phyloP scores from a whole-genome alignment of 2,888 invertebrate genomes.

The Campoletis raptor region DNA sequence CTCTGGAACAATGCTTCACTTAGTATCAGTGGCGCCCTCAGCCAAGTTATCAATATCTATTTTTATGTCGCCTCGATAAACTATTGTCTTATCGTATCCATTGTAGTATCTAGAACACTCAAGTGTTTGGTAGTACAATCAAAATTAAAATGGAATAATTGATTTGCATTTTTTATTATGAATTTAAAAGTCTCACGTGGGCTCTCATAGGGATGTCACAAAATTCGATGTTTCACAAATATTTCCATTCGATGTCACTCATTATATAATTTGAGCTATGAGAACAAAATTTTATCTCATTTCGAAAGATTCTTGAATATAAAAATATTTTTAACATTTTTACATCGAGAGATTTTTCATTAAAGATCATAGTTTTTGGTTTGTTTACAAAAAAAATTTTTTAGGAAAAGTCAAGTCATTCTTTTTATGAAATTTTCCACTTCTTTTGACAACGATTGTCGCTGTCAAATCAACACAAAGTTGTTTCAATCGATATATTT shows the following conservation, averaged over 20 bases:
- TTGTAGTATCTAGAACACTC: constrained; percentile 2
- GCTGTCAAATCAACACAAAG: too few relatives aligned
- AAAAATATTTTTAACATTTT: not conserved
- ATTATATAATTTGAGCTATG: too few relatives aligned
- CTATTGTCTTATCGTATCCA: constrained; percentile 6
- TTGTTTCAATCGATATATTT: too few relatives aligned
- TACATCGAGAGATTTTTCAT: too few relatives aligned
- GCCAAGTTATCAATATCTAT: constrained; percentile 9
- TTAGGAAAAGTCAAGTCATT: too few relatives aligned
- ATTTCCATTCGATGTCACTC: too few relatives aligned
- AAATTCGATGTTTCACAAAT: not conserved
- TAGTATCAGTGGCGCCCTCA: constrained; percentile 12
- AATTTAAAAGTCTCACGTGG: not conserved
- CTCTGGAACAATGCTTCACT: constrained; percentile 2
- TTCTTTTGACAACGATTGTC: too few relatives aligned
- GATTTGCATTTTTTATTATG: not conserved
- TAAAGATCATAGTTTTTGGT: too few relatives aligned
- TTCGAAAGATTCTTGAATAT: not conserved
- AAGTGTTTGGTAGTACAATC: not conserved
- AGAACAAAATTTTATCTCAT: not conserved
- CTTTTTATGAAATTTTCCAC: too few relatives aligned
- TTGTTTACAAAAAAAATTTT: too few relatives aligned
- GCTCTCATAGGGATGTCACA: not conserved
- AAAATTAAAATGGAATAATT: not conserved
- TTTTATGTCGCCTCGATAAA: not conserved